Evolutionary conservation across 2,113 vertebrate genomes (phyloP).

Genomic region (Nesogale talazaci): DNA sequence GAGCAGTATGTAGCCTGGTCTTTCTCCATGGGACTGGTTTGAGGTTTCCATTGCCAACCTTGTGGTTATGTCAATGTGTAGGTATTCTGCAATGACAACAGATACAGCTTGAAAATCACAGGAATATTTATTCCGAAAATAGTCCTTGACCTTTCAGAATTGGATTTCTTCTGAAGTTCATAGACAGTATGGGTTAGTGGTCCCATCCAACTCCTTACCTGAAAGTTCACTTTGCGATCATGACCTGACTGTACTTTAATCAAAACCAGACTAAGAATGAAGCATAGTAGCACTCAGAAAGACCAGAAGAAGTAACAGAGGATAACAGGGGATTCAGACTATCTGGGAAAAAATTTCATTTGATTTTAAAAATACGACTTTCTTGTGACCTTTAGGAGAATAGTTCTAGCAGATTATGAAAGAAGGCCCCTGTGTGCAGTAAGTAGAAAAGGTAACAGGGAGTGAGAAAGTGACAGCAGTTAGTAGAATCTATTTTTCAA

Average conservation of each 20-base stretch:
- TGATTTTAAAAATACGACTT: constrained; percentile 5
- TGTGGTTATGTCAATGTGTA: too few relatives aligned
- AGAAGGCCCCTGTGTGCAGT: background rate
- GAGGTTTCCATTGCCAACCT: too few relatives aligned
- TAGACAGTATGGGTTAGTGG: background rate
- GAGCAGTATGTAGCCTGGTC: too few relatives aligned
- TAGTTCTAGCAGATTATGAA: background rate
- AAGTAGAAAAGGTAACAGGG: background rate
- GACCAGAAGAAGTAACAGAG: background rate
- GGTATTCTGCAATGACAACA: background rate
- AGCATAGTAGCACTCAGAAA: background rate
- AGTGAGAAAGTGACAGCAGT: background rate
- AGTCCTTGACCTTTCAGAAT: background rate
- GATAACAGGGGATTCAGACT: background rate
- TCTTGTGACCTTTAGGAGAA: background rate
- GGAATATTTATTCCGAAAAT: background rate
- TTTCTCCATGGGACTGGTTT: too few relatives aligned
- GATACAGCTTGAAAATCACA: background rate
- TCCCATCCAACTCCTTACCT: background rate
- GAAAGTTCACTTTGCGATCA: background rate
- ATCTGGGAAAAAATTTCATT: background rate
- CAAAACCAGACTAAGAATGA: background rate
- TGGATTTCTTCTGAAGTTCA: background rate
- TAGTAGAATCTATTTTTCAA: background rate
- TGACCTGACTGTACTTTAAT: background rate